Evolutionary conservation across 2,888 invertebrate species (phyloP).

Genomic region (Salpingus planirostris): DNA sequence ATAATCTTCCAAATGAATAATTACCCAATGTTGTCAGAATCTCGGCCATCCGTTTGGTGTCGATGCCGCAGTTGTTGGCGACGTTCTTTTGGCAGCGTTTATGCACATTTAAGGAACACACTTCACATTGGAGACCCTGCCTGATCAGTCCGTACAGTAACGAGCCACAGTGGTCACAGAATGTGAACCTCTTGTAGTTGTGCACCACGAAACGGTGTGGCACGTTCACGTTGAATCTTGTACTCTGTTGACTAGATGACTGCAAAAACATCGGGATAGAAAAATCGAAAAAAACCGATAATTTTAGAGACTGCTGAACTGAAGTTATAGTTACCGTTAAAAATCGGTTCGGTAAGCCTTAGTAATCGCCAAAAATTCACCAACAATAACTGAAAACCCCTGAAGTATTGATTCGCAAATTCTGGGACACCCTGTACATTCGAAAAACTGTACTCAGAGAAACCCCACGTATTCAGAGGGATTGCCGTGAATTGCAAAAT

Average conservation of each 20-base stretch:
- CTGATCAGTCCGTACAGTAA: slow-evolving; percentile 91
- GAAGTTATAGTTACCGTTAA: neutral
- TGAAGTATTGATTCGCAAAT: too few relatives aligned
- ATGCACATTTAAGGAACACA: slow-evolving; percentile 95
- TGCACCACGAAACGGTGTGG: slow-evolving; percentile 95
- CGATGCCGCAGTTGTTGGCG: slow-evolving; percentile 98
- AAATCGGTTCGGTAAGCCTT: too few relatives aligned
- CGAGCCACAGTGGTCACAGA: slow-evolving; percentile 99
- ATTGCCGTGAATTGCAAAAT: too few relatives aligned
- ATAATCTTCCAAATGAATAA: too few relatives aligned
- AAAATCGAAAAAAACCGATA: slow-evolving; percentile 4
- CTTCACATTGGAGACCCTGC: slow-evolving; percentile 95
- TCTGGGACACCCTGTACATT: too few relatives aligned
- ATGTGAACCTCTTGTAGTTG: slow-evolving; percentile 95
- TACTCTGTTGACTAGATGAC: slow-evolving; percentile 46
- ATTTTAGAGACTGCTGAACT: slow-evolving; percentile 1
- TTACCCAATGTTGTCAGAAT: slow-evolving; percentile 83
- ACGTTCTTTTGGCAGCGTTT: slow-evolving; percentile 99
- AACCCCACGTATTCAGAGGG: too few relatives aligned
- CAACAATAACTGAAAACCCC: too few relatives aligned
- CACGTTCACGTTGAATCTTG: slow-evolving; percentile 94
- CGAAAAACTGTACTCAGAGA: too few relatives aligned
- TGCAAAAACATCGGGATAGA: slow-evolving; percentile 1
- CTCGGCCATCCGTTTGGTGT: slow-evolving; percentile 93
- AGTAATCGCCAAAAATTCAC: neutral